A percentile compares a stretch with the other conserved stretches of the same genome.
These are phyloP conservation scores for Scaptomyza hsui DNA, from an alignment of 1,140 invertebrate species.

Conservation along the genomic window DNA sequence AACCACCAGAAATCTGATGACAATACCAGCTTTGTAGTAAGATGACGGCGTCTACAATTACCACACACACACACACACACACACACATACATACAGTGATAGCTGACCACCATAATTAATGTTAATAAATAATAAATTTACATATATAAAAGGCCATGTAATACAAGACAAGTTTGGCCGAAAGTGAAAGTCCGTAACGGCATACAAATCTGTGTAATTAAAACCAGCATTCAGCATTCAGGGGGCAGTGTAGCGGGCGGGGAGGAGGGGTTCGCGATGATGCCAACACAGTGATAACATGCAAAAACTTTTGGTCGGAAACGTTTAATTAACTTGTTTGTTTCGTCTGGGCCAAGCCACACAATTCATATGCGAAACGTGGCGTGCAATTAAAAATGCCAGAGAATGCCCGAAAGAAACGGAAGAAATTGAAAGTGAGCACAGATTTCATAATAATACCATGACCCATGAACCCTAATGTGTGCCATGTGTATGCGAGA, in stretches of 20 bases:
- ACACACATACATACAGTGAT: slow-evolving; percentile 23
- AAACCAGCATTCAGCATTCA: slow-evolving; percentile 34
- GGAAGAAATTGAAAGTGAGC: slow-evolving; percentile 56
- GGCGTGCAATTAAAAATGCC: slow-evolving; percentile 60
- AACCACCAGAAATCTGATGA: slow-evolving; percentile 62
- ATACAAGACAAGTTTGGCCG: slow-evolving; percentile 56
- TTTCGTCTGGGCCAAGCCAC: slow-evolving; percentile 33
- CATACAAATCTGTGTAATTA: slow-evolving; percentile 80
- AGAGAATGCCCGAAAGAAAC: slow-evolving; percentile 12
- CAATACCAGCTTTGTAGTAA: slow-evolving; percentile 26
- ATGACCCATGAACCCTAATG: neutral
- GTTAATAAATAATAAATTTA: slow-evolving; percentile 82
- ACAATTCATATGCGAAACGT: slow-evolving; percentile 70
- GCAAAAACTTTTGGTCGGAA: slow-evolving; percentile 67
- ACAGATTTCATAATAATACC: neutral
- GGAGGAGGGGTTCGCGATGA: slow-evolving; percentile 22
- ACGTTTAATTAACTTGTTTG: slow-evolving; percentile 80
- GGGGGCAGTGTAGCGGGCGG: neutral
- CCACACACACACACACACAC: slow-evolving; percentile 38
- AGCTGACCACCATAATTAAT: slow-evolving; percentile 74
- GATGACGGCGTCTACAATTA: slow-evolving; percentile 63
- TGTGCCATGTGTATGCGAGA: slow-evolving; percentile 14
- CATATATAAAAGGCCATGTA: slow-evolving; percentile 65
- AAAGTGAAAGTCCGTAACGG: slow-evolving; percentile 63
- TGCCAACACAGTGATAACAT: slow-evolving; percentile 68